These are phyloP conservation scores for Thaleichthys pacificus DNA, from an alignment of 2,797 vertebrate species.

Conservation along the genomic window DNA sequence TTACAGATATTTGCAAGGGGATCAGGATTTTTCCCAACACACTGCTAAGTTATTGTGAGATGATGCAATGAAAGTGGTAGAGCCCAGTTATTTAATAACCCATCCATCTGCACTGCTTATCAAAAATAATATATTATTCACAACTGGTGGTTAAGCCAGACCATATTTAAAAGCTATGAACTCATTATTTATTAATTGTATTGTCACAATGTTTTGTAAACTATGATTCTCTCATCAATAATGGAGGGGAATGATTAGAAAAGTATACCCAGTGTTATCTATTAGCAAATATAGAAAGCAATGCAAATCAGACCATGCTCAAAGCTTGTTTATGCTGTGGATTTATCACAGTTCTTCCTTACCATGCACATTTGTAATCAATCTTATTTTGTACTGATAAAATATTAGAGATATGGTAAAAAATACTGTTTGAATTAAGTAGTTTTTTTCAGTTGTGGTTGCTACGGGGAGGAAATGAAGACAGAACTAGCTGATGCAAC, in stretches of 20 bases:
- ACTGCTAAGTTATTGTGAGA: constrained; percentile 68
- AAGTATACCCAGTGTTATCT: not conserved
- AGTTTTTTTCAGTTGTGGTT: not conserved
- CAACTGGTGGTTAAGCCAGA: constrained; percentile 56
- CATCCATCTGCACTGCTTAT: constrained; percentile 57
- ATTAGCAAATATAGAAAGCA: too few relatives aligned
- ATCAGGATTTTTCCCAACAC: constrained; percentile 75
- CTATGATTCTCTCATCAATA: constrained; percentile 54
- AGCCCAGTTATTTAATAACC: constrained; percentile 60
- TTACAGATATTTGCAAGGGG: constrained; percentile 87
- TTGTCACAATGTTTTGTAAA: constrained; percentile 47
- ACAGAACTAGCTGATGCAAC: not conserved
- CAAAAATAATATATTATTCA: constrained; percentile 71
- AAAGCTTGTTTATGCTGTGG: too few relatives aligned
- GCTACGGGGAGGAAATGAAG: not conserved
- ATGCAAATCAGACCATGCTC: too few relatives aligned
- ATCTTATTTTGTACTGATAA: too few relatives aligned
- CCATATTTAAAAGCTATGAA: constrained; percentile 44
- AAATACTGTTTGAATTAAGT: not conserved
- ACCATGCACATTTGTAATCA: too few relatives aligned
- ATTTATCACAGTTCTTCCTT: too few relatives aligned
- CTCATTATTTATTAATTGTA: constrained; percentile 55
- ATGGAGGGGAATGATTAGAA: constrained; percentile 52
- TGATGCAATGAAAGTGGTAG: constrained; percentile 64
- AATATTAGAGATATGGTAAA: too few relatives aligned